phyloP scores from a whole-genome alignment of 2,888 invertebrate genomes.

The Invenusta paracnida region DNA sequence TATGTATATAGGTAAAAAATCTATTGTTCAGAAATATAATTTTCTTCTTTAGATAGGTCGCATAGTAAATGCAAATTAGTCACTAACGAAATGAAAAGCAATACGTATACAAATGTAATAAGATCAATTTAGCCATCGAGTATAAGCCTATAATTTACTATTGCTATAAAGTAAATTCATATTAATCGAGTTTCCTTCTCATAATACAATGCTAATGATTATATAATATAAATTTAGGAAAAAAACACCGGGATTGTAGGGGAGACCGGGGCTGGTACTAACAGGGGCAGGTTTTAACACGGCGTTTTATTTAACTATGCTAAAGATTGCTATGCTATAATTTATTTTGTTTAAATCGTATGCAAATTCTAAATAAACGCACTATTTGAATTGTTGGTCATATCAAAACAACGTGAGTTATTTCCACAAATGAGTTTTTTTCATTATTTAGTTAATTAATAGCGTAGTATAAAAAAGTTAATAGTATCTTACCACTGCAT shows the following conservation, averaged over 20 bases:
- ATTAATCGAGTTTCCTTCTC: too few species aligned
- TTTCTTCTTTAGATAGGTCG: too few species aligned
- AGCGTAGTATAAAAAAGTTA: neutral
- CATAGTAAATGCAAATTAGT: too few species aligned
- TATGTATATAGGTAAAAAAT: too few species aligned
- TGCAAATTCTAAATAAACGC: slow-evolving; percentile 29
- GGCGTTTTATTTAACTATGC: slow-evolving; percentile 29
- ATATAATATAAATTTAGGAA: neutral
- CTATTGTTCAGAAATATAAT: too few species aligned
- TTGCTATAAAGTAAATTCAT: too few species aligned
- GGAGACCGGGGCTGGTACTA: slow-evolving; percentile 29
- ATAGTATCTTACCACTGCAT: neutral
- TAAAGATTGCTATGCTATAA: slow-evolving; percentile 23
- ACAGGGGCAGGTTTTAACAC: slow-evolving; percentile 29
- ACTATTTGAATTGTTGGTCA: slow-evolving; percentile 5
- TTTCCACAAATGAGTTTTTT: neutral
- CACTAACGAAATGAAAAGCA: too few species aligned
- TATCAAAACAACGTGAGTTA: neutral
- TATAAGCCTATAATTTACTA: too few species aligned
- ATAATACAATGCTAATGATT: neutral
- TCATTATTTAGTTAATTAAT: neutral
- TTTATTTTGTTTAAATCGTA: slow-evolving; percentile 26
- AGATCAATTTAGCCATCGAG: too few species aligned
- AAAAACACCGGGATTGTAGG: too few species aligned
- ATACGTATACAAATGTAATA: too few species aligned